Percentiles rank a stretch among this genome's conserved stretches.
Evolutionary conservation across 2,797 vertebrate genomes (phyloP).

Genomic region (Threskiornis aethiopicus): DNA sequence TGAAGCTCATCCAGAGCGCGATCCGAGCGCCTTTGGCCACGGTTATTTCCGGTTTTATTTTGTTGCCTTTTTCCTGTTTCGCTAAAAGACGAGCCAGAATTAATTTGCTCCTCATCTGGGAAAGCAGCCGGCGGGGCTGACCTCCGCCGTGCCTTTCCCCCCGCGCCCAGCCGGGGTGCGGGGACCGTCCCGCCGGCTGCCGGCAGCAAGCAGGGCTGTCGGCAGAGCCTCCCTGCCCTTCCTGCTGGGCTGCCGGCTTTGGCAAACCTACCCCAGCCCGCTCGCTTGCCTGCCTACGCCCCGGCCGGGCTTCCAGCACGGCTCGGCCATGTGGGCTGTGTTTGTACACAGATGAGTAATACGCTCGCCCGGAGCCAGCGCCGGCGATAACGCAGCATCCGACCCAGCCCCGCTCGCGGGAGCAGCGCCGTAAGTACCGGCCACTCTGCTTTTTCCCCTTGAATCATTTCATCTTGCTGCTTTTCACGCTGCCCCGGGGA

Average conservation of each 20-base stretch:
- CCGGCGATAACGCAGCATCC: not conserved
- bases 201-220: not conserved
- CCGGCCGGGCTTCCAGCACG: not conserved
- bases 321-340: not conserved
- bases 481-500: not conserved
- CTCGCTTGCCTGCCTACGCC: not conserved
- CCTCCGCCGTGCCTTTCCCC: not conserved
- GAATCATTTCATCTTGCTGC: not conserved
- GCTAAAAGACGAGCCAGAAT: not conserved
- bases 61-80: not conserved
- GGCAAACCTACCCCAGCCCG: not conserved
- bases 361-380: not conserved
- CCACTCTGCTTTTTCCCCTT: not conserved
- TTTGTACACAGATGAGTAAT: conserved; percentile 23
- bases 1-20: not conserved
- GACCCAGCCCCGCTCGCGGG: not conserved
- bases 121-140: not conserved
- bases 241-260: not conserved
- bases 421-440: not conserved
- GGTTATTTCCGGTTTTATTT: conserved; percentile 9
- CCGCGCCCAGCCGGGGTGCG: not conserved
- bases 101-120: not conserved
- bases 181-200: not conserved
- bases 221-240: not conserved
- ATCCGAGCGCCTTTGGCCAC: not conserved